Percentiles rank a stretch among this genome's conserved stretches.
Conservation (phyloP, 2,113 vertebrate species). For the Nesoenas mayeri region DNA sequence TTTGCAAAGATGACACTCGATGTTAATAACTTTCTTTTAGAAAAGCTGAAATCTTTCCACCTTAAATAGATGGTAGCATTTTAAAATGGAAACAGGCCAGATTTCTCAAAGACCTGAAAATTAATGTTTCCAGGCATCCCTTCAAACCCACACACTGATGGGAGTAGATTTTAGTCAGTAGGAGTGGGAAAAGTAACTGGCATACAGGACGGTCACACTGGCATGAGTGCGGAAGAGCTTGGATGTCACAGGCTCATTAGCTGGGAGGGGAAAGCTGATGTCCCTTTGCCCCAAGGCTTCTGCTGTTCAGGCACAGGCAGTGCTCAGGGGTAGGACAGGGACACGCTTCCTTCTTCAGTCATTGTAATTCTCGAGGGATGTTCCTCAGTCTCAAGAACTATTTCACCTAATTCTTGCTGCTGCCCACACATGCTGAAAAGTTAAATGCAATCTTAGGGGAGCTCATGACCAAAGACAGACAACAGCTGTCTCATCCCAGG, state of each 20-base stretch:
- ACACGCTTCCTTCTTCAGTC: background rate
- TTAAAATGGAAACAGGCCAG: background rate
- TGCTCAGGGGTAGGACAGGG: background rate
- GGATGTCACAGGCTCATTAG: background rate
- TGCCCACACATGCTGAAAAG: background rate
- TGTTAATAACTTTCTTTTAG: background rate
- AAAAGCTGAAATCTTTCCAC: background rate
- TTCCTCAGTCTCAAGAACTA: background rate
- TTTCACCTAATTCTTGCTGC: background rate
- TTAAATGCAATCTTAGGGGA: background rate
- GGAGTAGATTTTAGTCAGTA: background rate
- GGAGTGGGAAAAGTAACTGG: background rate
- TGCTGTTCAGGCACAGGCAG: background rate
- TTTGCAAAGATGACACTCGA: background rate
- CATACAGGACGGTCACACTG: fast-evolving
- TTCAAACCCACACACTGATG: background rate
- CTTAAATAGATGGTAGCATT: background rate
- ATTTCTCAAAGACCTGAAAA: background rate
- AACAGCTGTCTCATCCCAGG: background rate
- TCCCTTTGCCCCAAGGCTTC: background rate
- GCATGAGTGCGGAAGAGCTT: fast-evolving
- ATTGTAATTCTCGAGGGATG: background rate
- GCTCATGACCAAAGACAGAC: background rate
- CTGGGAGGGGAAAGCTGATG: background rate
- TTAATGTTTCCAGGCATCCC: background rate